Percentiles rank a stretch among this genome's conserved stretches.
phyloP scores from a whole-genome alignment of 2,888 invertebrate species.

The Leptarthrus brevirostris region DNA sequence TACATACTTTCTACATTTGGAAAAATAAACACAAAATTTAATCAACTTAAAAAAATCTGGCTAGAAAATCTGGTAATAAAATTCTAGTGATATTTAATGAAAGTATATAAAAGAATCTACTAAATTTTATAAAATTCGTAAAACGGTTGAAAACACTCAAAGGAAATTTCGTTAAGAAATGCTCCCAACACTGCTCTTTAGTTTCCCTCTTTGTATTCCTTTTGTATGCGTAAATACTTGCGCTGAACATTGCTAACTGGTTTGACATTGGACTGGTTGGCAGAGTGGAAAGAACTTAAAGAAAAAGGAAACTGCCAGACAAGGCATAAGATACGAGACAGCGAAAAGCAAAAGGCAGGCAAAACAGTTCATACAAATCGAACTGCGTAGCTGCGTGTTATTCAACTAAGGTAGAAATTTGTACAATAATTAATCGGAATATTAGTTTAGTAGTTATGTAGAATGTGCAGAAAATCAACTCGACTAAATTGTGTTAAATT shows the following conservation, averaged over 20 bases:
- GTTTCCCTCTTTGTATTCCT: not conserved
- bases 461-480: too few relatives aligned
- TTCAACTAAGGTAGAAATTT: conserved; percentile 11
- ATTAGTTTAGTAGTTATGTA: not conserved
- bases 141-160: too few relatives aligned
- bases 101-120: too few relatives aligned
- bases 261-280: conserved; percentile 56
- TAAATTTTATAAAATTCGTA: not conserved
- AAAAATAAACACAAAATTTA: too few relatives aligned
- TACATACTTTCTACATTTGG: too few relatives aligned
- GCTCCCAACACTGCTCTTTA: not conserved
- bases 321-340: conserved; percentile 12
- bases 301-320: conserved; percentile 36
- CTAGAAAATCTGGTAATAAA: too few relatives aligned
- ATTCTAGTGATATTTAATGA: too few relatives aligned
- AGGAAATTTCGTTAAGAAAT: not conserved
- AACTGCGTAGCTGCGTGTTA: conserved; percentile 35
- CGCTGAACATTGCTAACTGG: conserved; percentile 52
- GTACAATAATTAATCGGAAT: too few relatives aligned
- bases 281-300: conserved; percentile 16
- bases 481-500: not conserved
- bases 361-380: conserved; percentile 41
- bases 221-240: not conserved
- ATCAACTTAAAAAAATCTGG: too few relatives aligned
- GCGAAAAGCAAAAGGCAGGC: conserved; percentile 13